Base-by-base conservation (phyloP, 2,888 invertebrate species). In the Agrypnus murinus region DNA sequence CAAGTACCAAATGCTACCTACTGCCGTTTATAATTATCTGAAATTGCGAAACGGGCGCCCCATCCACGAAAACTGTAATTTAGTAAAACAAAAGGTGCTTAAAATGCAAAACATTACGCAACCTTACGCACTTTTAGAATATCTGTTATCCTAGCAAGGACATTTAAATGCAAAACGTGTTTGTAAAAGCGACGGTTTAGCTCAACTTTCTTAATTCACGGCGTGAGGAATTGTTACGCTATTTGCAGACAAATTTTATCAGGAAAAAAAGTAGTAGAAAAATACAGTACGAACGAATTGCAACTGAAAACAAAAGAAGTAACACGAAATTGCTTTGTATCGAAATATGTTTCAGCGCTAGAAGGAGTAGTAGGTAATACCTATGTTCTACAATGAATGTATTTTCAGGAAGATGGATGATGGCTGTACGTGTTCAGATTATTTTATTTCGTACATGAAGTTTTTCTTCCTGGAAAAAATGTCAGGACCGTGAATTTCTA, bases 81-180 rank as follows among this genome's bases (percentile, higher is more conserved):
- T 62, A 60, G 40, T 60, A 31, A 71, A 71, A 71, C 67, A 71
- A 71, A 67, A 65, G 45, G 68, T 65, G 53, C 58, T 75, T 75
- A 75, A 73, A 73, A 75, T 75, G 73, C 75, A 71, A 75, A 73
- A 75, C 69, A 70, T 69, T 66, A 66, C 65, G 69, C 59, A 71
- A 65, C 67, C 63, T 64, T 65, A 75, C 74, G 77, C 73, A 75
- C 65, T 74, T 70, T 67, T 68, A 68, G 59, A 71, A 73, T 76
- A 71, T 76, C 74, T 68, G 73, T 72, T 74, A 74, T 75, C 70
- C 74, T 65, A 62, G 59, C 45, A 64, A 71, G 73, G 74, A 71
- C 76, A 77, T 79, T 80, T 79, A 79, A 80, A 79, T 79, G 78
- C 78, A 80, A 80, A 79, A 75, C 74, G 74, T 77, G 77, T 75